Percentiles rank a stretch among this genome's conserved stretches.
These are phyloP conservation scores for Muntiacus reevesi DNA, from an alignment of 2,113 vertebrate species.

Conservation along the genomic window DNA sequence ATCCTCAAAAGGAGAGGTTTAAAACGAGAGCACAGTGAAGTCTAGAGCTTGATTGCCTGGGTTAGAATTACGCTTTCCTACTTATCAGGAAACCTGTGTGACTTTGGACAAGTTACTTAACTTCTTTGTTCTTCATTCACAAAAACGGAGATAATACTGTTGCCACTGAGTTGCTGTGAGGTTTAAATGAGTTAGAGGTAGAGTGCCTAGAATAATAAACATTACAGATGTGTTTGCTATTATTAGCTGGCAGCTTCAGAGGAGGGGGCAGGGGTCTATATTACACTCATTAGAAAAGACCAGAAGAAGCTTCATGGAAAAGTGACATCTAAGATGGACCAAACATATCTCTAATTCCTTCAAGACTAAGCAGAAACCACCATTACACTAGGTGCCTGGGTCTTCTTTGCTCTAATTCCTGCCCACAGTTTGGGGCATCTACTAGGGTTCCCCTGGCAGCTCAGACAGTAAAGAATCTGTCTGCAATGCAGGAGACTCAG, in stretches of 20 bases:
- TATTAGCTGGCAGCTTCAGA: not conserved
- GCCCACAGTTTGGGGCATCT: not conserved
- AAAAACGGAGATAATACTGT: not conserved
- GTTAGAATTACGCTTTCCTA: not conserved
- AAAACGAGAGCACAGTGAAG: not conserved
- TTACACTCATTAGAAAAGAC: not conserved
- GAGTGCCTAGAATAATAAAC: not conserved
- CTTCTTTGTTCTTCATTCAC: not conserved
- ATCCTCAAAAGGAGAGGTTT: not conserved
- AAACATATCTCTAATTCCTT: not conserved
- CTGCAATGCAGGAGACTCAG: not conserved
- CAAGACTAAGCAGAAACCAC: not conserved
- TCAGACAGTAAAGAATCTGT: not conserved
- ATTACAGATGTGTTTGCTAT: not conserved
- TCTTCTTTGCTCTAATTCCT: not conserved
- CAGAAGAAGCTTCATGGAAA: not conserved
- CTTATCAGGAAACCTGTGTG: not conserved
- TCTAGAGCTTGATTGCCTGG: not conserved
- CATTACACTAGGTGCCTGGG: too few relatives aligned
- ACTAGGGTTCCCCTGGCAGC: not conserved
- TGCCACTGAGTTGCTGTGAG: not conserved
- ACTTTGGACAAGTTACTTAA: not conserved
- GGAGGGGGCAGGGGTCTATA: not conserved
- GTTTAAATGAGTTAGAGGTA: not conserved
- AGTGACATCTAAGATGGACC: not conserved